These are phyloP conservation scores for Pelodiscus sinensis DNA, from an alignment of 2,113 vertebrate species.

Conservation along the genomic window DNA sequence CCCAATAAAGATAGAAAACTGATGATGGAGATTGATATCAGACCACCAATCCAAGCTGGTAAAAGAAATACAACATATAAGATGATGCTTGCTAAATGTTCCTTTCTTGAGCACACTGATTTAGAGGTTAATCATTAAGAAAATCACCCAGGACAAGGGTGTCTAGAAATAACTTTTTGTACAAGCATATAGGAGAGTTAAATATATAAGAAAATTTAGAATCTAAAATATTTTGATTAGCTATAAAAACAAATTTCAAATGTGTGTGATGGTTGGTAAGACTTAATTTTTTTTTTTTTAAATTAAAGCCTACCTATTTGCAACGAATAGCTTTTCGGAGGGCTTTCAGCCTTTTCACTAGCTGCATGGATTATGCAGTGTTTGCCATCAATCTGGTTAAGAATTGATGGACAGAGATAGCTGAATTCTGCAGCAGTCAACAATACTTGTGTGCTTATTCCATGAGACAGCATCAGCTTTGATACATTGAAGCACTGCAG, in stretches of 20 bases:
- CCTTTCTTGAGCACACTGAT: not conserved
- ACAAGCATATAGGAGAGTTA: not conserved
- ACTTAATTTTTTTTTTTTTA: not conserved
- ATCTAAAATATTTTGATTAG: not conserved
- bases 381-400: conserved; percentile 90
- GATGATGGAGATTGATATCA: conserved; percentile 94
- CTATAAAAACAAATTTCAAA: not conserved
- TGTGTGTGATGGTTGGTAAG: not conserved
- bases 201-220: not conserved
- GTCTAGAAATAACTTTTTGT: not conserved
- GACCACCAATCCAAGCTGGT: conserved; percentile 94
- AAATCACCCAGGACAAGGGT: too few species aligned
- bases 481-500: conserved; percentile 91
- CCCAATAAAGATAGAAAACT: conserved; percentile 93
- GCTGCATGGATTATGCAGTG: conserved; percentile 85
- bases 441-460: conserved; percentile 82
- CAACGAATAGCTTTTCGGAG: conserved; percentile 79
- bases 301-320: conserved; percentile 79
- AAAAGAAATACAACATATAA: conserved; percentile 18
- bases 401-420: conserved; percentile 93
- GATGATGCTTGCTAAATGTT: not conserved
- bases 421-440: conserved; percentile 87
- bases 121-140: not conserved
- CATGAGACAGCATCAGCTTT: conserved; percentile 87
- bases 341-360: conserved; percentile 76